Evolutionary conservation across 2,113 vertebrate genomes (phyloP), one percentile per base, ranked within the genome.

Genomic region (Stigmatopora argus): DNA sequence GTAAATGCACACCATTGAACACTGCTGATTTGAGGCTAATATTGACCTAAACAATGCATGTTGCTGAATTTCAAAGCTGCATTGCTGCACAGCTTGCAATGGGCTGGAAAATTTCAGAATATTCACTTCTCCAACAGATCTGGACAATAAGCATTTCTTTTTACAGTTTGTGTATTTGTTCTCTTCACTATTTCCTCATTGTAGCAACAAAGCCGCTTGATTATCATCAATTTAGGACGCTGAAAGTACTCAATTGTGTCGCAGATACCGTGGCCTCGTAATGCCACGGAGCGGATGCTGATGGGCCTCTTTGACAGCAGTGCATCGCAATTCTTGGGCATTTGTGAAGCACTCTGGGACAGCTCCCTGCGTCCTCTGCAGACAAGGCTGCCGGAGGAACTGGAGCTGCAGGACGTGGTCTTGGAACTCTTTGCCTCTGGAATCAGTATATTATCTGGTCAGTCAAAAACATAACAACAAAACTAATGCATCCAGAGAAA

Each of bases 371-470:
- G 56, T 5, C 86, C 87, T 0, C 78, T 95, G 38, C 78, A 89
- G 47, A 88, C 88, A 2, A 86, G 81, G 14, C 10, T 69, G 59
- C 88, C 90, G 2, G 92, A 93, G 15, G 92, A 96, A 73, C 44
- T 35, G 1, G 92, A 94, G 80, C 23, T 90, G 23, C 75, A 73
- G 48, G 91, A 93, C 17, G 93, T 95, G 46, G 75, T 89, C 73
- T 75, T 91, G 31, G 95, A 98, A 60, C 92, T 99, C 17, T 90
- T 95, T 66, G 86, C 90, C 64, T 93, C 95, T 73, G 97, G 94
- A 53, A 75, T 90, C 62, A 92, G 93, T 79, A 92, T 99, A 65
- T 80, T 99, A 67, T 87, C 93, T 81, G 90, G 96, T 98, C 31
- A 61, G 84, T 79, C 47, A 46, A 41, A 31, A 9, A 56, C 15